These are phyloP conservation scores for Genyomyrus donnyi DNA, from an alignment of 2,113 vertebrate genomes.

Conservation along the genomic window DNA sequence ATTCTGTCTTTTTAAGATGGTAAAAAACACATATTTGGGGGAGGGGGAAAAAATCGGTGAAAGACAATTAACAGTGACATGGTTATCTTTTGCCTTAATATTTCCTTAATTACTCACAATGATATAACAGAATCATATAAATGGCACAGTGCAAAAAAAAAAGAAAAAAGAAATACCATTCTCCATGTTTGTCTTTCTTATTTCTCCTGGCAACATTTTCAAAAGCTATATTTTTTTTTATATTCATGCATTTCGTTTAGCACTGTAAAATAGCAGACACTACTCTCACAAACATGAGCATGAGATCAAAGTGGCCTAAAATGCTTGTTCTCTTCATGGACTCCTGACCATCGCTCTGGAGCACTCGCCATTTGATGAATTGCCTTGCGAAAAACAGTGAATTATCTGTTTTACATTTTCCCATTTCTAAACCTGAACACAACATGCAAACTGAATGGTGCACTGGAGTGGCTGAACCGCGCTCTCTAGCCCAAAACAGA, in stretches of 20 bases:
- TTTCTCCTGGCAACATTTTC: not conserved
- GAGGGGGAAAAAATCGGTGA: not conserved
- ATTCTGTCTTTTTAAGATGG: not conserved
- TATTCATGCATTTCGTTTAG: not conserved
- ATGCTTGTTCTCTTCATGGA: not conserved
- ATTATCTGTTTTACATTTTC: not conserved
- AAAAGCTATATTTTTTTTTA: not conserved
- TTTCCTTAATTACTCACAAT: not conserved
- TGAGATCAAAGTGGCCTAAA: not conserved
- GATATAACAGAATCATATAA: not conserved
- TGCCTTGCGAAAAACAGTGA: not conserved
- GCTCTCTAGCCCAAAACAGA: slow-evolving; percentile 2
- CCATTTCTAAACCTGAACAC: not conserved
- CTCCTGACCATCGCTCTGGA: not conserved
- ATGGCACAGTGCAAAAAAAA: not conserved
- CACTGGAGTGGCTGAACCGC: not conserved
- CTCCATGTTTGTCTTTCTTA: not conserved
- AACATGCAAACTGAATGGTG: not conserved
- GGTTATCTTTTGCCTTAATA: not conserved
- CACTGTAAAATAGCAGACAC: not conserved
- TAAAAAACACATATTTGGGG: not conserved
- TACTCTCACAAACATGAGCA: not conserved
- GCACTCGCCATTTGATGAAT: not conserved
- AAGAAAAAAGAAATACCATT: not conserved
- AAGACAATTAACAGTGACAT: not conserved